A percentile compares a stretch with the other conserved stretches of the same genome.
Conservation (phyloP, 2,888 invertebrate species). For the Polyommatus icarus region DNA sequence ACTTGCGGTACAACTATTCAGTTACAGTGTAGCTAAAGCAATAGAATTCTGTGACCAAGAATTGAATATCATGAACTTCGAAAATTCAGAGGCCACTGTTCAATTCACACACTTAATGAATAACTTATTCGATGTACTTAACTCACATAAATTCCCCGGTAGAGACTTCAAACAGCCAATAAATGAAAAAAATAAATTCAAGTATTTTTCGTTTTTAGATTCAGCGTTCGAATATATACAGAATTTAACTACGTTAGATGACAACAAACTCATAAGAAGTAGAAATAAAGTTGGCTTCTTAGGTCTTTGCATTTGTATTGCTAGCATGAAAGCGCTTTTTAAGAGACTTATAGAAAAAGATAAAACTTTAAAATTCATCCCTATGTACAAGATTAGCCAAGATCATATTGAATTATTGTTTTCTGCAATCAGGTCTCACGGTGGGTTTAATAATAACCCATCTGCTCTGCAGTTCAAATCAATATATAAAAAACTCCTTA, state of each 20-base stretch:
- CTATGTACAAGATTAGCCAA: background rate
- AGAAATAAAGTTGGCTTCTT: background rate
- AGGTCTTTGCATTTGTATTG: slow-evolving; percentile 1
- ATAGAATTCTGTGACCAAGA: slow-evolving; percentile 4
- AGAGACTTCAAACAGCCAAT: too few relatives aligned
- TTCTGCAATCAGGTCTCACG: too few relatives aligned
- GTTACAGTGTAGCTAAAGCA: slow-evolving; percentile 9
- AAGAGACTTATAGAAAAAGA: background rate
- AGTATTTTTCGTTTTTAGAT: background rate
- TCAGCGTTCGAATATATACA: slow-evolving; percentile 1
- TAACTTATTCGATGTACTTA: slow-evolving; percentile 1
- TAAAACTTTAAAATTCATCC: background rate
- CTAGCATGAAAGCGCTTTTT: background rate
- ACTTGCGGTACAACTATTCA: slow-evolving; percentile 2
- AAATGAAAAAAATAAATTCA: too few relatives aligned
- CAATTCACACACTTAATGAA: slow-evolving; percentile 2
- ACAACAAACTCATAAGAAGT: background rate
- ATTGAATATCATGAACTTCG: background rate
- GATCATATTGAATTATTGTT: too few relatives aligned
- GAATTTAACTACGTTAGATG: background rate
- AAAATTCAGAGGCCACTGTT: slow-evolving; percentile 15
- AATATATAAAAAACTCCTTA: too few relatives aligned
- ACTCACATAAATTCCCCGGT: background rate
- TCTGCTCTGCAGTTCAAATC: too few relatives aligned
- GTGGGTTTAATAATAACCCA: too few relatives aligned